Percentiles rank a stretch among this genome's conserved stretches.
Evolutionary conservation across 2,888 invertebrate genomes (phyloP).

Genomic region (Clostera curtula): DNA sequence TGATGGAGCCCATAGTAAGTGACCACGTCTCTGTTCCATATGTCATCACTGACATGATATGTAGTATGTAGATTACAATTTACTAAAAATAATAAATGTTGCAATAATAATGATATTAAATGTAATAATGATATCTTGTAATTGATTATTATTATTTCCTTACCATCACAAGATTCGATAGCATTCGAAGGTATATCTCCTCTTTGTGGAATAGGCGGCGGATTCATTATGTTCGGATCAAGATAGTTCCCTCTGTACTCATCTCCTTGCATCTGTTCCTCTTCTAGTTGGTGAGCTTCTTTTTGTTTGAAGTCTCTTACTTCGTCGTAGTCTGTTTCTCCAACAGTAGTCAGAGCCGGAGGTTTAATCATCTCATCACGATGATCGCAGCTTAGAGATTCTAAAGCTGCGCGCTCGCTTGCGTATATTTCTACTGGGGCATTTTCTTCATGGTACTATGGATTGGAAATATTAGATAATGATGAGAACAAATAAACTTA

Average conservation of each 20-base stretch:
- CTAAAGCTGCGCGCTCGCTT: constrained; percentile 62
- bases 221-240: constrained; percentile 39
- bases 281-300: constrained; percentile 47
- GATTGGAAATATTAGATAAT: background rate
- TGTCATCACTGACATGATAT: too few relatives aligned
- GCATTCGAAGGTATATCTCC: constrained; percentile 61
- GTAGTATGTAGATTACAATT: too few relatives aligned
- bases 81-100: too few relatives aligned
- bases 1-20: too few relatives aligned
- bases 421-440: constrained; percentile 72
- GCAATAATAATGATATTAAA: too few relatives aligned
- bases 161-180: constrained; percentile 65
- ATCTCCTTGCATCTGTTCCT: constrained; percentile 60
- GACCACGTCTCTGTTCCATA: too few relatives aligned
- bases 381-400: constrained; percentile 61
- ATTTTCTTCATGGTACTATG: constrained; percentile 76
- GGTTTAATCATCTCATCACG: constrained; percentile 35
- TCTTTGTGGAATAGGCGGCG: constrained; percentile 33
- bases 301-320: constrained; percentile 51
- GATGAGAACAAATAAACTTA: background rate
- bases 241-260: constrained; percentile 53
- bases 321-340: constrained; percentile 50
- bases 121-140: too few relatives aligned
- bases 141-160: too few relatives aligned
- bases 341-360: constrained; percentile 40